Conservation (phyloP, 2,888 invertebrate genomes). For the Caenorhabditis japonica region DNA sequence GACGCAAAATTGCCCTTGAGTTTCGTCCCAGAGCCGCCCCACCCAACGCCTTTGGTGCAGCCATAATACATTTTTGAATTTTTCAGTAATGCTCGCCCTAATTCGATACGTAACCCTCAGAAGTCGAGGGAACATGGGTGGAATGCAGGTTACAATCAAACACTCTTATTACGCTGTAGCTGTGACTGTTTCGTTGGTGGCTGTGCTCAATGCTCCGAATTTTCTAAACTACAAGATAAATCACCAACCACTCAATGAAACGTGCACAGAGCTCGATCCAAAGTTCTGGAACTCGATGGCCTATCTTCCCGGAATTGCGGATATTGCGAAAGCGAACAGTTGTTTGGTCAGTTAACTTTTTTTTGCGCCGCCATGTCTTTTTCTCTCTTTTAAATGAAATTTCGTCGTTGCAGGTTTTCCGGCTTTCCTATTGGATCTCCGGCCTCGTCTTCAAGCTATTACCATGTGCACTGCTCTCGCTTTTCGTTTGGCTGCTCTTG, state of each 20-base stretch:
- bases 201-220: conserved; percentile 73
- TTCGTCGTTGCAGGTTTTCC: conserved; percentile 62
- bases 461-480: conserved; percentile 79
- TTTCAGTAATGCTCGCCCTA: conserved; percentile 74
- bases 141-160: conserved; percentile 70
- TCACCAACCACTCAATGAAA: conserved; percentile 65
- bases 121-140: conserved; percentile 71
- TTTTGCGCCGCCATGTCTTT: no score
- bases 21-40: no score
- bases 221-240: conserved; percentile 75
- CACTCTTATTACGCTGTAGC: conserved; percentile 75
- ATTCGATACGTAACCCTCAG: conserved; percentile 74
- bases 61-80: no score
- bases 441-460: conserved; percentile 76
- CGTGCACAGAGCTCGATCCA: conserved; percentile 62
- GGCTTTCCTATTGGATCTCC: conserved; percentile 76
- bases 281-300: conserved; percentile 58
- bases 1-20: no score
- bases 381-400: neutral
- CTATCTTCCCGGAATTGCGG: conserved; percentile 74
- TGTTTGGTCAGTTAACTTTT: conserved; percentile 67
- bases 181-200: conserved; percentile 65
- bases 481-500: conserved; percentile 79
- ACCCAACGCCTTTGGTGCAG: no score
- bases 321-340: conserved; percentile 69